phyloP scores from a whole-genome alignment of 2,113 vertebrate species.

The Pterocles burchelli region DNA sequence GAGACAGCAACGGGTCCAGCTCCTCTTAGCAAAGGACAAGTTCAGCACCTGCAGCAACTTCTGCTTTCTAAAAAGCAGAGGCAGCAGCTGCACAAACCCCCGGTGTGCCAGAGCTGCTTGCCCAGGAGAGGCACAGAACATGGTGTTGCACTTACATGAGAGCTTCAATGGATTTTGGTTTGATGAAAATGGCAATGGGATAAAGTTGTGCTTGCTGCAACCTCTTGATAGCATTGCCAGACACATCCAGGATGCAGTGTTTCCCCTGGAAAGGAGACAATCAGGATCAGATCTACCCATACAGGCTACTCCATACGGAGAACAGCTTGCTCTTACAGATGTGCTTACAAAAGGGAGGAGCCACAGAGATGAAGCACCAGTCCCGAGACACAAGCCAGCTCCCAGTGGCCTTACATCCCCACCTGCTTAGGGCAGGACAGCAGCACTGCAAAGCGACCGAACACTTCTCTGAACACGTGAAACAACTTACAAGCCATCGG shows the following conservation, averaged over 20 bases:
- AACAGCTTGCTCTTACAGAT: background rate
- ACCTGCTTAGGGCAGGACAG: background rate
- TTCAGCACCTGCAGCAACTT: background rate
- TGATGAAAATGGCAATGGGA: constrained; percentile 98
- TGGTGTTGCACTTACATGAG: constrained; percentile 86
- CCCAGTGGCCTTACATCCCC: background rate
- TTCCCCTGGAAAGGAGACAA: constrained; percentile 83
- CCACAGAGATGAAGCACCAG: background rate
- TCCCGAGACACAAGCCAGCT: background rate
- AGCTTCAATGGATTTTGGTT: constrained; percentile 98
- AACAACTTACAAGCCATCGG: background rate
- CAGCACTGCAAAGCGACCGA: background rate
- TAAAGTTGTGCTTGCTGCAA: constrained; percentile 99
- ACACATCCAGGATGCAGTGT: constrained; percentile 98
- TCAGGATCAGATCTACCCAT: background rate
- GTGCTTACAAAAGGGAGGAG: background rate
- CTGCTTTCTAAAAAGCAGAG: background rate
- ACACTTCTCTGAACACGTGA: background rate
- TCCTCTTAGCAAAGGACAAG: background rate
- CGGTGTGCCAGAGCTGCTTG: accelerated
- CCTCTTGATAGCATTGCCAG: constrained; percentile 98
- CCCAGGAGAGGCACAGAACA: background rate
- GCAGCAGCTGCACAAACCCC: background rate
- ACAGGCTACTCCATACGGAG: background rate
- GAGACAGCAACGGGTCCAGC: background rate